These are phyloP conservation scores for Gymnoscopelus braueri DNA, from an alignment of 2,797 vertebrate species.

Conservation along the genomic window DNA sequence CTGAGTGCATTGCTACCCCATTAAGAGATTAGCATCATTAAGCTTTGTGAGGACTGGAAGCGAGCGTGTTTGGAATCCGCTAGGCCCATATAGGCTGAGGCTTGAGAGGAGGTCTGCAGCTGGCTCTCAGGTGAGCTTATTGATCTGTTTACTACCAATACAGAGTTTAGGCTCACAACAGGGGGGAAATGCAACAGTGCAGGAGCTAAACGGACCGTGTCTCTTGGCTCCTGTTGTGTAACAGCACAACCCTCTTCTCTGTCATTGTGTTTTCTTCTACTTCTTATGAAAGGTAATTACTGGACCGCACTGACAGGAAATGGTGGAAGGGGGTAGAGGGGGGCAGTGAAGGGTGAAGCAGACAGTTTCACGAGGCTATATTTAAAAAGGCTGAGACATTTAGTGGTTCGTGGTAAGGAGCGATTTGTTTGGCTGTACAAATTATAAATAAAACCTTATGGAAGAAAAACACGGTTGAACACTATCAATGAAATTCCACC, in stretches of 20 bases:
- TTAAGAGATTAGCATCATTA: conserved; percentile 71
- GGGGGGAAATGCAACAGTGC: conserved; percentile 53
- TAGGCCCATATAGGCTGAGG: conserved; percentile 38
- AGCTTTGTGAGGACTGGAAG: conserved; percentile 42
- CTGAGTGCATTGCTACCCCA: conserved; percentile 70
- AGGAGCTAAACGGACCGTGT: conserved; percentile 45
- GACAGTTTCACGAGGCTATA: neutral
- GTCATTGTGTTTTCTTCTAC: conserved; percentile 22
- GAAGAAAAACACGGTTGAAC: too few relatives aligned
- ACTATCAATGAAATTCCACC: too few relatives aligned
- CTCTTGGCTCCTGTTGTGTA: conserved; percentile 19
- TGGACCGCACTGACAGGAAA: conserved; percentile 8
- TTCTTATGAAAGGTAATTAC: conserved; percentile 29
- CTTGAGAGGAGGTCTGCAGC: conserved; percentile 51
- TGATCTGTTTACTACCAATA: conserved; percentile 76
- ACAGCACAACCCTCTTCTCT: conserved; percentile 42
- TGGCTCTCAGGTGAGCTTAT: conserved; percentile 72
- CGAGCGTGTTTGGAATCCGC: conserved; percentile 42
- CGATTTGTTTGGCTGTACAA: too few relatives aligned
- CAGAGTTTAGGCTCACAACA: conserved; percentile 42
- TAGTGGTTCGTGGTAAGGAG: too few relatives aligned
- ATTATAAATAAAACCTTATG: too few relatives aligned
- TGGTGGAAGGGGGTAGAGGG: neutral
- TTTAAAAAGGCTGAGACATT: too few relatives aligned
- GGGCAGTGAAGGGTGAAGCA: neutral